Base-by-base conservation (phyloP, 2,888 invertebrate genomes). In the Mythimna lalbum region DNA sequence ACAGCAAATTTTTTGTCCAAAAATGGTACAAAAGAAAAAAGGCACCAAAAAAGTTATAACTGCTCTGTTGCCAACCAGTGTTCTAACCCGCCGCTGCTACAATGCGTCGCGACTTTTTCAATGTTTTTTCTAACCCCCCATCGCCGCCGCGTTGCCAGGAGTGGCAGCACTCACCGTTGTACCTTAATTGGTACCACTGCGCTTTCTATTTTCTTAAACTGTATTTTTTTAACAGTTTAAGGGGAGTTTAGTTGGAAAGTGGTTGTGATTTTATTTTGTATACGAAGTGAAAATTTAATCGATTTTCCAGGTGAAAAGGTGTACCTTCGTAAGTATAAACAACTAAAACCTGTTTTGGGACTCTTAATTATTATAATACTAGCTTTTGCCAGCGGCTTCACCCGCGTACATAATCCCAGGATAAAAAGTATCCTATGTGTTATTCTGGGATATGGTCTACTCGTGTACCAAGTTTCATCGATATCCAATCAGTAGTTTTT, bases 141-240 rank as follows among this genome's bases (percentile, higher is more conserved):
- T 60, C 76, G 70, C 55, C 70, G 80, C 55, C 70, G 80, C 80
- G 70, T 52, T 49, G 52, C 33, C 21, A 64, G 69, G 80, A 81
- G 82, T 87, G 85, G 87, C 85, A 83, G 85, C 87, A 87, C 87
- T 87, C 78, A 69, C 74, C 79, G 81, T 80, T 84, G 81, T 83
- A 53, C 82, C 73, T 71, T 85, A 85, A 85, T 85, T 85, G 84
- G 82, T 81, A 63, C 66, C 76, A 76, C 67, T 80, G 83, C 75
- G 78, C 73, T 84, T 85, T 86, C 83, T 83, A 80, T 76, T 79
- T 78, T 76, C 75, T 72, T 80, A 63, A 73, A 73, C 68, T 78
- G 77, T 83, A 76, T 76, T 80, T 79, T 79, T 76, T 61, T 12
- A 43, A 21, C 21, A 53, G 27, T 67, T 74, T 70, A 70, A 64